Evolutionary conservation across 2,113 vertebrate genomes (phyloP), one percentile per base, ranked within the genome.

Genomic region (Zosterops lateralis): DNA sequence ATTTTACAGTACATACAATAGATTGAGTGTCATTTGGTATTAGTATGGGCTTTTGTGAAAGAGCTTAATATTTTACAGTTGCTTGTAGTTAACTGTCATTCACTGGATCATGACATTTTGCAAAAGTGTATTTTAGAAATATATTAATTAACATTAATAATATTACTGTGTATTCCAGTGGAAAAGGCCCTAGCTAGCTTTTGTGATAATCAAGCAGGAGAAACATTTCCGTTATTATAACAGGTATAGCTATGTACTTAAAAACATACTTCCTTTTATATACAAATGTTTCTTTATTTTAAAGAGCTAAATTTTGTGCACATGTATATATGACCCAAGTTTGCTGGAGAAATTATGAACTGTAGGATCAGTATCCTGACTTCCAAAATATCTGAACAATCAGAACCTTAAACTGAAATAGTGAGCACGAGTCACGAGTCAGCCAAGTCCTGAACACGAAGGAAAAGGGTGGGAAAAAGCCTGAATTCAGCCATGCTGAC

Each of bases 1-100:
- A 64, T 92, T 92, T 94, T 94, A 74, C n/a, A 88, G 66, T 92
- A 71, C 14, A n/a, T 90, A 20, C 44, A 64, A 45, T 73, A 51
- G 67, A 80, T 58, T 70, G 79, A 76, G 58, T 90, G 60, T 51
- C 34, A 51, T 77, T 95, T 85, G 44, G 21, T 86, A 61, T 45
- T 70, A 66, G 53, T 51, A 64, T 31, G 36, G 56, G 26, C 0
- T 93, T 90, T 93, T 94, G 56, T 93, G 76, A 77, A 92, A 84
- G 32, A 81, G 7, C 32, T 77, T 88, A 18, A 12, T 93, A 74
- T 90, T 93, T 88, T 92, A 60, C 40, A 54, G 32, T 76, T 74
- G 68, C 40, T 88, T 83, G 26, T 85, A 83, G 51, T 90, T 88
- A 47, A 48, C 83, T 95, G 29, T 58, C 71, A 38, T 83, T 14